These are phyloP conservation scores for Xanthia icteritia DNA, from an alignment of 2,888 invertebrate species.

Conservation along the genomic window DNA sequence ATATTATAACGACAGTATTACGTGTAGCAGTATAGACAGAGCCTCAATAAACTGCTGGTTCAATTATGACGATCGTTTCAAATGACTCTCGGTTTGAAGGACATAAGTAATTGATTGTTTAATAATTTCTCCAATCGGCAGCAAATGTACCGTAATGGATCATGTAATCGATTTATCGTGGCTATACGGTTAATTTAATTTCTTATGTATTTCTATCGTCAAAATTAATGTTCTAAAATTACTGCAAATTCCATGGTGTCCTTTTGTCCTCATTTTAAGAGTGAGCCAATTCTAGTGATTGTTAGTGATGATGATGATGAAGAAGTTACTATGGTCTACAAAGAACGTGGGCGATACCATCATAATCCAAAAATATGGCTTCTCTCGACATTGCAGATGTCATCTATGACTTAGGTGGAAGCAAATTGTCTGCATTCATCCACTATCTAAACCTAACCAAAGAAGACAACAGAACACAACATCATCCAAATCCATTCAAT, in stretches of 20 bases:
- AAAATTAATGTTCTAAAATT: background rate
- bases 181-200: slow-evolving; percentile 12
- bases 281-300: background rate
- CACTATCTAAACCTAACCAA: background rate
- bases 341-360: background rate
- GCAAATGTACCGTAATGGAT: slow-evolving; percentile 20
- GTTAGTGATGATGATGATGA: background rate
- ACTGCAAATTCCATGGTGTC: background rate
- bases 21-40: slow-evolving; percentile 72
- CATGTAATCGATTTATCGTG: slow-evolving; percentile 30
- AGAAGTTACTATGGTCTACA: background rate
- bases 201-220: background rate
- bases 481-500: background rate
- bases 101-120: slow-evolving; percentile 37
- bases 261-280: background rate
- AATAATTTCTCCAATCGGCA: slow-evolving; percentile 17
- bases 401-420: background rate
- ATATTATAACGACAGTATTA: slow-evolving; percentile 80
- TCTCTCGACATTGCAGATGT: background rate
- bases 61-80: slow-evolving; percentile 61
- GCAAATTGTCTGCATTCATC: background rate
- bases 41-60: slow-evolving; percentile 68
- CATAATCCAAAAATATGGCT: background rate
- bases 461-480: background rate
- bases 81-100: slow-evolving; percentile 38